Percentiles rank a stretch among this genome's conserved stretches.
Evolutionary conservation across 2,113 vertebrate genomes (phyloP).

Genomic region (Nannospalax galili): DNA sequence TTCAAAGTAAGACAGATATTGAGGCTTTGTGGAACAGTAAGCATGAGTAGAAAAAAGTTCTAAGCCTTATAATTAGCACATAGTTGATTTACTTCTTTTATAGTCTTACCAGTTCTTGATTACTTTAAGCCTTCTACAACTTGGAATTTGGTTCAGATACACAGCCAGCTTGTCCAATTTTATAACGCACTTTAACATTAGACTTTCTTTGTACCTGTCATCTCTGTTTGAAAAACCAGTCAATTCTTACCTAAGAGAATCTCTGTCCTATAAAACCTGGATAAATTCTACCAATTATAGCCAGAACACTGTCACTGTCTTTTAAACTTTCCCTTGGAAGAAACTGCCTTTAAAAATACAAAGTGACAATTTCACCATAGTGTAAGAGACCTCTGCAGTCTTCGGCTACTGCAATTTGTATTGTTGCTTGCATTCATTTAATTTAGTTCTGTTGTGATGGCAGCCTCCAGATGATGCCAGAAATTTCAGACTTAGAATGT

Average conservation of each 20-base stretch:
- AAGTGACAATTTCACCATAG: neutral
- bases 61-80: neutral
- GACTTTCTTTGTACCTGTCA: conserved; percentile 43
- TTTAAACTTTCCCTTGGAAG: neutral
- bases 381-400: neutral
- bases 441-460: neutral
- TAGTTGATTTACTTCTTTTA: neutral
- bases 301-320: neutral
- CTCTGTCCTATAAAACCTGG: neutral
- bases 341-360: neutral
- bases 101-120: neutral
- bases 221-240: conserved; percentile 41
- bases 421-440: neutral
- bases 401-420: neutral
- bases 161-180: conserved; percentile 29
- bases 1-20: neutral
- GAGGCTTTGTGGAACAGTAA: neutral
- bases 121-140: neutral
- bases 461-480: neutral
- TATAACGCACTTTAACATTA: neutral
- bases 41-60: neutral
- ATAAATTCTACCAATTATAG: conserved; percentile 36
- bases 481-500: neutral
- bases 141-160: neutral
- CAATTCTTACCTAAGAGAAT: conserved; percentile 41